Base-by-base conservation (phyloP, 2,888 invertebrate species). In the Amphiduros pacificus region DNA sequence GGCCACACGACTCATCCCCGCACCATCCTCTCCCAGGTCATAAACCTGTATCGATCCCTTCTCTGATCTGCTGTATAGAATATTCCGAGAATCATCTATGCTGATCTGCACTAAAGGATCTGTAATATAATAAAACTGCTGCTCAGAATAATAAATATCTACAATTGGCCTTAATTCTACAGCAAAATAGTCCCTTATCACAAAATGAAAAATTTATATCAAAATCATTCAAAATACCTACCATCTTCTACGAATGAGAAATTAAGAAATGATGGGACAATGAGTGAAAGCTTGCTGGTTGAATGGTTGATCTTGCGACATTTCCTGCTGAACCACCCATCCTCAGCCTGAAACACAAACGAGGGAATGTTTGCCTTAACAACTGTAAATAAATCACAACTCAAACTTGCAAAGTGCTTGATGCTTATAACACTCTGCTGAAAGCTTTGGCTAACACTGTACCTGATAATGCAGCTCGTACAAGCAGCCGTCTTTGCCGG, bases 231-330 rank as follows among this genome's bases (percentile, higher is more conserved):
- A 20, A 9, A 26, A 28, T 49, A 58, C 58, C 2, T 50, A 83
- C 82, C 82, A 74, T 91, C 91, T 80, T 93, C 93, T 80, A 89
- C 87, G 61, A 91, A 87, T 36, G 82, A 80, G 49, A 92, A 89
- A 82, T 91, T 91, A 11, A 95, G 86, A 82, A 96, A 94, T 32
- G 91, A 91, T 14, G 95, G 95, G 52, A 96, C 88, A 69, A 96
- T 85, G 79, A 91, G 93, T 48, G 94, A 93, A 28, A 96, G 84
- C 4, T 91, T 86, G 69, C 92, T 90, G 62, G 91, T 92, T 0
- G 97, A 95, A 80, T 94, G 93, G 82, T 98, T 97, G 0, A 95
- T 87, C 85, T 95, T 97, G 81, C 91, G 91, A 81, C 94, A 97
- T 70, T 94, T 90, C 82, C 93, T 92, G 24, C 94, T 93, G 83